Base-by-base conservation (phyloP, 1,140 invertebrate genomes). In the Alviniconcha marisindica region DNA sequence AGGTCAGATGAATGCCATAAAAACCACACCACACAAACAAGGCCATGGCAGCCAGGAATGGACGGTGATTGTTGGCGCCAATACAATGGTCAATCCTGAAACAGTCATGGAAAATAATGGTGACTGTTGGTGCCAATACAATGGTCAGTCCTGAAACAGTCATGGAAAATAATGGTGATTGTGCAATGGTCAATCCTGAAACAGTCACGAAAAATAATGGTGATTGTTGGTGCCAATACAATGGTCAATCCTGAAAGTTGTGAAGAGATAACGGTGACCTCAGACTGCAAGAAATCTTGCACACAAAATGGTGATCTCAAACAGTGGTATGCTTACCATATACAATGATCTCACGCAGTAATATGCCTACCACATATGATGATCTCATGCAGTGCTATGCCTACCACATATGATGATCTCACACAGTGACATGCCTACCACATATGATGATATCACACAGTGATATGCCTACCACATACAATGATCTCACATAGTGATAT, bases 21-120 rank as follows among this genome's bases (percentile, higher is more conserved):
- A 87, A 82, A 81, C 90, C 90, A 80, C 85, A 86, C 40, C 91
- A 86, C 0, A 91, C 74, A 84, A 91, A 91, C 66, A 92, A 83
- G 15, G 89, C 71, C 87, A 92, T 89, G 31, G 87, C 83, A 4
- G 87, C 73, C 42, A 92, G 54, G 73, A 92, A 92, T 14, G 86
- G 83, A 0, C 88, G 80, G 38, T 92, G 92, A 79, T 92, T 92
- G 40, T 87, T 80, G 21, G 86, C 85, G 66, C 91, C 91, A 28
- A 92, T 87, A 88, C 92, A 92, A 28, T 85, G 85, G 82, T 92
- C 89, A 63, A 92, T 88, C 92, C 92, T 92, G 84, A 31, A 87
- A 84, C 82, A 73, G 80, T 40, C 85, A 60, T 82, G 80, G 3
- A 51, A 78, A n/a, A n/a, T 69, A 82, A 0, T 87, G 80, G 38